Evolutionary conservation across 1,140 invertebrate species (phyloP), one percentile per base, ranked within the genome.

Genomic region (Bombus waltoni): DNA sequence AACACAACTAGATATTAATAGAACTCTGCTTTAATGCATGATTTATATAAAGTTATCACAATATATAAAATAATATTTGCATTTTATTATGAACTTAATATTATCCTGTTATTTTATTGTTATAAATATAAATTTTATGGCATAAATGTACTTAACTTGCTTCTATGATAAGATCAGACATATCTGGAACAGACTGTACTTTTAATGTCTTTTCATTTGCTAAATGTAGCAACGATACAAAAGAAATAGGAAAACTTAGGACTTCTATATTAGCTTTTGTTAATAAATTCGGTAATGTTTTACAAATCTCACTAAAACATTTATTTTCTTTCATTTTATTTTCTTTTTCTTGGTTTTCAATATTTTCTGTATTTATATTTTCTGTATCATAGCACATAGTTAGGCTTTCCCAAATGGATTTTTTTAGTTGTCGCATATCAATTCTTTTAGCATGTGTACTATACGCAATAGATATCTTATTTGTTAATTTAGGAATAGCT

Each of bases 371-470:
- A 22, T 90, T 92, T 32, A 81, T 44, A 88, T 95, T 87, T 76
- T 89, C 85, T 18, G 73, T 85, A 22, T 90, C 78, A 40, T 93
- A 94, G n/a, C 72, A 76, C 15, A 62, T 47, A 53, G 73, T 88
- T 0, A 95, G 94, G 87, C 94, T 94, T 85, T 96, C 96, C 97
- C 97, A 98, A 78, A 98, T 97, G 5, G 96, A 95, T 59, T 95
- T 94, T 92, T 98, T 98, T 22, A 98, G 91, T 92, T 97, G 96
- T 87, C 97, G 97, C 96, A 98, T 97, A 92, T 98, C 97, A 10
- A 98, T 96, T 91, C 97, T 97, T 90, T 98, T 98, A 0, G 98
- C 97, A 87, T 96, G 96, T 93, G 97, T 96, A 15, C 97, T 97
- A 93, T 97, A 98, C 0, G 96, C 96, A 79, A 98, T 97, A 85